Percentiles rank a stretch among this genome's conserved stretches.
Evolutionary conservation across 2,113 vertebrate genomes (phyloP).

Genomic region (Colistium nudipinnis): DNA sequence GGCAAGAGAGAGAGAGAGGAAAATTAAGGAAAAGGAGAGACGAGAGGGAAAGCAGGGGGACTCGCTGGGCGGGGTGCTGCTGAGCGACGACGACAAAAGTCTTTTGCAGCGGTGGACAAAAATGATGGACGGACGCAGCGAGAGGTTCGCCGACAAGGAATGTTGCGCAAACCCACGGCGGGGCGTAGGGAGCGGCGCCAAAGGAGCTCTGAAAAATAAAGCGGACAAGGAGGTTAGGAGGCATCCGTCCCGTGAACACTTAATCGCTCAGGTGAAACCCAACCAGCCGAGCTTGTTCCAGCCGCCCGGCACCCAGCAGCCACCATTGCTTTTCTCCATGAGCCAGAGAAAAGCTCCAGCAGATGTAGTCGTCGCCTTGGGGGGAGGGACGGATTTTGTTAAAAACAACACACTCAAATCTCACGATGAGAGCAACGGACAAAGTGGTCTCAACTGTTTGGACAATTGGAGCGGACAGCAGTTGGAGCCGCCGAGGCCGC

Average conservation of each 20-base stretch:
- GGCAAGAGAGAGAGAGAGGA: slow-evolving; percentile 85
- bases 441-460: slow-evolving; percentile 62
- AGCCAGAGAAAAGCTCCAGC: slow-evolving; percentile 68
- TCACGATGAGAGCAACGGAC: slow-evolving; percentile 51
- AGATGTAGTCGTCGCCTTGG: slow-evolving; percentile 63
- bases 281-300: slow-evolving; percentile 70
- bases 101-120: slow-evolving; percentile 90
- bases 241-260: slow-evolving; percentile 65
- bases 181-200: slow-evolving; percentile 13
- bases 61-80: slow-evolving; percentile 83
- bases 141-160: slow-evolving; percentile 58
- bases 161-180: slow-evolving; percentile 40
- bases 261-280: slow-evolving; percentile 54
- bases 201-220: slow-evolving; percentile 54
- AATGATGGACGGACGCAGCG: slow-evolving; percentile 84
- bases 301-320: slow-evolving; percentile 59
- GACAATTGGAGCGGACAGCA: slow-evolving; percentile 70
- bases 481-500: slow-evolving; percentile 41
- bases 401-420: slow-evolving; percentile 73
- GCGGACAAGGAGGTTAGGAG: slow-evolving; percentile 61
- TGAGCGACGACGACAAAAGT: slow-evolving; percentile 91
- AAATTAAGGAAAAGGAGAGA: slow-evolving; percentile 84
- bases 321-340: slow-evolving; percentile 66
- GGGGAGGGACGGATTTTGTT: slow-evolving; percentile 63
- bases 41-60: slow-evolving; percentile 81